Percentiles rank a stretch among this genome's conserved stretches.
These are phyloP conservation scores for Lycorma delicatula DNA, from an alignment of 1,140 invertebrate species.

Conservation along the genomic window DNA sequence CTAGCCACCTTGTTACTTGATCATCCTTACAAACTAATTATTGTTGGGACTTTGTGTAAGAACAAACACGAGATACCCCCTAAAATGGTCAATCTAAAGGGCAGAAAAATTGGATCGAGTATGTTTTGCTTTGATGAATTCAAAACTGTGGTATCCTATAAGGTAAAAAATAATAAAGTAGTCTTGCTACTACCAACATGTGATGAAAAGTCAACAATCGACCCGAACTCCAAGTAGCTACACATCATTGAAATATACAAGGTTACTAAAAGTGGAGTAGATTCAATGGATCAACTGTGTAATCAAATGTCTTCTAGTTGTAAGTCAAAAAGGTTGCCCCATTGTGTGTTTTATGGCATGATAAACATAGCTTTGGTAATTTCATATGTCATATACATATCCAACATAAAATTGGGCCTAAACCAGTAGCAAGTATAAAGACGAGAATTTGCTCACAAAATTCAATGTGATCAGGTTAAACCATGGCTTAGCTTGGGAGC, in stretches of 20 bases:
- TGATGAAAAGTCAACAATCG: slow-evolving; percentile 15
- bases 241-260: slow-evolving; percentile 35
- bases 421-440: no score
- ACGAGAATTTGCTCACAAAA: no score
- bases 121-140: slow-evolving; percentile 19
- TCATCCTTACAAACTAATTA: slow-evolving; percentile 23
- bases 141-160: slow-evolving; percentile 23
- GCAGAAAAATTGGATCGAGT: slow-evolving; percentile 15
- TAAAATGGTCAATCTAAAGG: slow-evolving; percentile 18
- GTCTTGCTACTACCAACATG: slow-evolving; percentile 19
- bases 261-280: slow-evolving; percentile 34
- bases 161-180: slow-evolving; percentile 21
- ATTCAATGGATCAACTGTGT: slow-evolving; percentile 33
- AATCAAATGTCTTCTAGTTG: background rate
- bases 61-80: slow-evolving; percentile 24
- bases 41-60: slow-evolving; percentile 29
- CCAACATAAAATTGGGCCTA: no score
- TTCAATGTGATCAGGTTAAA: no score
- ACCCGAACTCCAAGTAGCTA: slow-evolving; percentile 24
- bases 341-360: slow-evolving; percentile 1
- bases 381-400: no score
- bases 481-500: no score
- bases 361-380: background rate
- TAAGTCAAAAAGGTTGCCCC: slow-evolving; percentile 1
- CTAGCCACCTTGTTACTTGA: slow-evolving; percentile 20